Conservation (phyloP, 2,888 invertebrate genomes). For the Andrena bicolor region DNA sequence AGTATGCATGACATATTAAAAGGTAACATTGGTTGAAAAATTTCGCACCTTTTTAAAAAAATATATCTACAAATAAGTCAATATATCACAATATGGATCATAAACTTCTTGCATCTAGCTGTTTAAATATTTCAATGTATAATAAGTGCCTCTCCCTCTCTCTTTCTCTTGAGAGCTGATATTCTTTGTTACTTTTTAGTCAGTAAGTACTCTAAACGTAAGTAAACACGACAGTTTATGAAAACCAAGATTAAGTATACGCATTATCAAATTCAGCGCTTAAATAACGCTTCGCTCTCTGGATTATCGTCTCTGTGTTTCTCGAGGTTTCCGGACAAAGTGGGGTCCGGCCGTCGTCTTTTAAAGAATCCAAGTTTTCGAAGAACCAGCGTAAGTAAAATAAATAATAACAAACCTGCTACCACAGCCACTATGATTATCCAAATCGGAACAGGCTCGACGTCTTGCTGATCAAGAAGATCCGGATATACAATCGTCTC, state of each 20-base stretch:
- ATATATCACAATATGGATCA: conserved; percentile 62
- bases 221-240: conserved; percentile 58
- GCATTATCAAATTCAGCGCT: conserved; percentile 72
- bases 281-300: conserved; percentile 83
- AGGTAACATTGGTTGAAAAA: conserved; percentile 23
- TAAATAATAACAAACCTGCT: conserved; percentile 93
- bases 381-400: conserved; percentile 91
- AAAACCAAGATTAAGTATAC: conserved; percentile 13
- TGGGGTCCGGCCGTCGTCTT: conserved; percentile 93
- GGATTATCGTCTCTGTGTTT: conserved; percentile 91
- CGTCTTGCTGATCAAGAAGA: conserved; percentile 90
- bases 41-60: conserved; percentile 30
- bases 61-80: conserved; percentile 42
- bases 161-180: neutral
- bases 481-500: conserved; percentile 94
- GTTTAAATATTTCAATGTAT: conserved; percentile 25
- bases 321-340: conserved; percentile 92
- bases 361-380: conserved; percentile 97
- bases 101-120: conserved; percentile 43
- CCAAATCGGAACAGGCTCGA: conserved; percentile 93
- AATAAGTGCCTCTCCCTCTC: neutral
- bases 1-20: conserved; percentile 26
- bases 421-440: conserved; percentile 94
- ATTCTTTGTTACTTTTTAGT: conserved; percentile 17
- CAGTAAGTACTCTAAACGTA: conserved; percentile 66